A percentile compares a stretch with the other conserved stretches of the same genome.
Evolutionary conservation across 2,797 vertebrate species (phyloP).

Genomic region (Aldrovandia affinis): DNA sequence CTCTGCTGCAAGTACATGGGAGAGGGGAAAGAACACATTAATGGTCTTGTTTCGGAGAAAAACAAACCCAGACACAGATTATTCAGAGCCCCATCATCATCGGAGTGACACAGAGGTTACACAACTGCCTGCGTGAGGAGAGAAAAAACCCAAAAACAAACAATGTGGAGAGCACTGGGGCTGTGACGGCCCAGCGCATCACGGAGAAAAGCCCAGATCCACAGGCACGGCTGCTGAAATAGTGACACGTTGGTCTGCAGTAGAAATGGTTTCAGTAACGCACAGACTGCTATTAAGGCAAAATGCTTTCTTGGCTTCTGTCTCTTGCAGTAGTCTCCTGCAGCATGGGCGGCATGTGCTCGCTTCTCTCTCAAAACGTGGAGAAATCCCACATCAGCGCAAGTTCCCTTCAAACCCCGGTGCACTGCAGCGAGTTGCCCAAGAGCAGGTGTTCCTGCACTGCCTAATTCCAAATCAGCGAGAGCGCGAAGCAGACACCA

Average conservation of each 20-base stretch:
- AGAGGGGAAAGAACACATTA: constrained; percentile 28
- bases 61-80: neutral
- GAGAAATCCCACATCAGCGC: neutral
- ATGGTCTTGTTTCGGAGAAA: constrained; percentile 9
- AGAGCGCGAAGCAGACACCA: neutral
- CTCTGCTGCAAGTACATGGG: constrained; percentile 30
- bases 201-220: neutral
- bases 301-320: neutral
- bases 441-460: neutral
- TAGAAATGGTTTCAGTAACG: neutral
- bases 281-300: neutral
- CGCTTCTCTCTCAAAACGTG: neutral
- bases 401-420: neutral
- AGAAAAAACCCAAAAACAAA: constrained; percentile 1
- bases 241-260: neutral
- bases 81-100: constrained; percentile 1
- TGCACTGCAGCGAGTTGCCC: neutral
- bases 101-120: neutral
- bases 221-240: neutral
- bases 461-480: neutral
- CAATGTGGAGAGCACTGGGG: neutral
- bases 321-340: neutral
- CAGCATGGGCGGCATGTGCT: neutral
- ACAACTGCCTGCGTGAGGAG: neutral
- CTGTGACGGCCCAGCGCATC: neutral